Conservation (phyloP, 1,140 invertebrate genomes). For the Leptinotarsa texana region DNA sequence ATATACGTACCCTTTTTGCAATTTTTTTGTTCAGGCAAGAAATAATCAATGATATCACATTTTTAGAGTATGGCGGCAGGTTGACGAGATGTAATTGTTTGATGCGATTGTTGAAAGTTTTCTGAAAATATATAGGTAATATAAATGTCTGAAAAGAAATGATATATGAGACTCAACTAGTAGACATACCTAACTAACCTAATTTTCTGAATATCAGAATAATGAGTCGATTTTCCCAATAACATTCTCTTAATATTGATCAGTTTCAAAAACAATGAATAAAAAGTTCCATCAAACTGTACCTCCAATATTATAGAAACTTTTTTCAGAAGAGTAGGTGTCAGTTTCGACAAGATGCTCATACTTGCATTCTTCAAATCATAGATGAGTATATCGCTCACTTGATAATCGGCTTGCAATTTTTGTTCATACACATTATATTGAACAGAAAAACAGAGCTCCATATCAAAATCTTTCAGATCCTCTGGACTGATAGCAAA, state of each 20-base stretch:
- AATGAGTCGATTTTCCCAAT: too few relatives aligned
- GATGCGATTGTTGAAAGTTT: slow-evolving; percentile 60
- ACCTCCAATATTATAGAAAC: slow-evolving; percentile 33
- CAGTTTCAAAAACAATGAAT: too few relatives aligned
- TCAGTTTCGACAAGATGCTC: slow-evolving; percentile 32
- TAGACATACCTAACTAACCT: too few relatives aligned
- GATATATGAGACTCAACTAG: too few relatives aligned
- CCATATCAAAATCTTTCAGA: slow-evolving; percentile 21
- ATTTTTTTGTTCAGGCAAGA: too few relatives aligned
- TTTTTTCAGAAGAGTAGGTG: slow-evolving; percentile 29
- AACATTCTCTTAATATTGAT: too few relatives aligned
- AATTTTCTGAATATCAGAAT: too few relatives aligned
- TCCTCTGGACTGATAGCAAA: slow-evolving; percentile 19
- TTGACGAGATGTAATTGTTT: slow-evolving; percentile 63
- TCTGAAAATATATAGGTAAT: slow-evolving; percentile 35
- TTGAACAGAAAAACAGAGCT: slow-evolving; percentile 30
- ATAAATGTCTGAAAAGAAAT: too few relatives aligned
- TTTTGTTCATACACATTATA: slow-evolving; percentile 38
- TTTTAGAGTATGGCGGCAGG: slow-evolving; percentile 43
- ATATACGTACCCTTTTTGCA: too few relatives aligned
- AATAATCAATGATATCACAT: too few relatives aligned
- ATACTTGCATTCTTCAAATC: slow-evolving; percentile 33
- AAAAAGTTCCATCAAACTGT: neutral
- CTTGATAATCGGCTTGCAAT: slow-evolving; percentile 33
- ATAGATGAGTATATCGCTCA: slow-evolving; percentile 35